Evolutionary conservation across 1,140 invertebrate genomes (phyloP), one percentile per base, ranked within the genome.

Genomic region (Phymorhynchus buccinoides): DNA sequence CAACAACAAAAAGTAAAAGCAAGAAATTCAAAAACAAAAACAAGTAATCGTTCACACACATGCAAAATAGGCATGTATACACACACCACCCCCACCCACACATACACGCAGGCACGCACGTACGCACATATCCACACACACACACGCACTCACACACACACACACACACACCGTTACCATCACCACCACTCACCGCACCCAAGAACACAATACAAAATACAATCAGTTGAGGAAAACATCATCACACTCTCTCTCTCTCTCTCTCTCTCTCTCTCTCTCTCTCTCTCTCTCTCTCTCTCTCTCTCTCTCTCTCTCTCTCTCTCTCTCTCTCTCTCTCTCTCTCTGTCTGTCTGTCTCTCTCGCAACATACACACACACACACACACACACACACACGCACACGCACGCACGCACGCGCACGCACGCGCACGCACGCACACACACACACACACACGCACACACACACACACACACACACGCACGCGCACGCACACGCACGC

Each of bases 1-100:
- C 84, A 83, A 48, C 37, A 30, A 85, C 84, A n/a, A 71, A 9
- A n/a, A 56, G 27, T n/a, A 71, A 35, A 12, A 71, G 12, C 66
- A 71, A 12, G 1, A 71, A 9, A 12, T 30, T n/a, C 1, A 71
- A 35, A n/a, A 71, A n/a, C 0, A 71, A 7, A 16, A 7, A 37
- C 7, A 41, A 9, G 18, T 35, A 35, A 16, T 35, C 39, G 9
- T 16, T 16, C 1, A 1, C 30, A 9, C 14, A n/a, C n/a, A n/a
- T n/a, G n/a, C n/a, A n/a, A n/a, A n/a, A n/a, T n/a, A n/a, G n/a
- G n/a, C n/a, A n/a, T n/a, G n/a, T n/a, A n/a, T n/a, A n/a, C n/a
- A n/a, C n/a, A n/a, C n/a, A n/a, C n/a, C 56, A 27, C 12, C n/a
- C 14, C 6, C 0, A 27, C 56, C 4, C n/a, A n/a, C n/a, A n/a